phyloP scores from a whole-genome alignment of 2,797 vertebrate species.

The Oceanodroma leucorhoa region DNA sequence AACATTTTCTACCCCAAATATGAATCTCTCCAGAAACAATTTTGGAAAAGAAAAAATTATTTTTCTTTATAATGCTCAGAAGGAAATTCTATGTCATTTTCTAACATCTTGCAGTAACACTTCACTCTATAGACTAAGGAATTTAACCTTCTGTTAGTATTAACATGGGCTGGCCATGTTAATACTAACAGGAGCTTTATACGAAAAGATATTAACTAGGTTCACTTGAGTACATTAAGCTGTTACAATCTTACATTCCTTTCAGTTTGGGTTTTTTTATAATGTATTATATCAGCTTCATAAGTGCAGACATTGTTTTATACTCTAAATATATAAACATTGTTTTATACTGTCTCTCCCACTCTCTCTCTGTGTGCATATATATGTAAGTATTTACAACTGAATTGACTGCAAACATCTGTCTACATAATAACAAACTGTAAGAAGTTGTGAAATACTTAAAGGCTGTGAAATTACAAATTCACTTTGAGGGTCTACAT shows the following conservation, averaged over 20 bases:
- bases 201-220: neutral
- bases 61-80: neutral
- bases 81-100: neutral
- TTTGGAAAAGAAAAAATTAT: neutral
- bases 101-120: neutral
- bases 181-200: neutral
- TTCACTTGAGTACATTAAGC: neutral
- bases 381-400: neutral
- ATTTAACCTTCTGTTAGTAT: neutral
- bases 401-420: neutral
- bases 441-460: neutral
- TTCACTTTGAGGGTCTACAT: neutral
- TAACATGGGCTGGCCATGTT: neutral
- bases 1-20: neutral
- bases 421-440: neutral
- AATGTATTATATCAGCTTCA: neutral
- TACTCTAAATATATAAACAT: neutral
- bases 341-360: neutral
- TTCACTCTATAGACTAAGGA: neutral
- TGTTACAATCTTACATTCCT: neutral
- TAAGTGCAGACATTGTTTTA: neutral
- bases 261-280: neutral
- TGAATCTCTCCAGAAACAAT: neutral
- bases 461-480: neutral
- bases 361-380: rapidly evolving